phyloP scores from a whole-genome alignment of 2,888 invertebrate species.

The Papilio gigon region DNA sequence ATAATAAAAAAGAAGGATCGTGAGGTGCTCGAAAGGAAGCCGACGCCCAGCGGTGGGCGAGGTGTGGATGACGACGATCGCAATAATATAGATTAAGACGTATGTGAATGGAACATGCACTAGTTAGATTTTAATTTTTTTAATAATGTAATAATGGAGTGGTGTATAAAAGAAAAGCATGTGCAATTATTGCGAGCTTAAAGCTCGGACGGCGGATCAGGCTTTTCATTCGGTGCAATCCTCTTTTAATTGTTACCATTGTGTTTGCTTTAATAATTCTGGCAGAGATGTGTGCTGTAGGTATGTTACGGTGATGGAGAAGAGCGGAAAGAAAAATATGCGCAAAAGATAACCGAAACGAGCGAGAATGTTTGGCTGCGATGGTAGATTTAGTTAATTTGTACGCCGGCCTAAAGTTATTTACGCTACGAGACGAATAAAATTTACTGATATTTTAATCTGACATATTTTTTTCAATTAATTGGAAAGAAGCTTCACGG shows the following conservation, averaged over 20 bases:
- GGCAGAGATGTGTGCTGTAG: not conserved
- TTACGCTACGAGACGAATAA: too few relatives aligned
- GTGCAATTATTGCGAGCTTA: slow-evolving; percentile 25
- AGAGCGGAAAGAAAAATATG: not conserved
- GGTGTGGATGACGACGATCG: too few relatives aligned
- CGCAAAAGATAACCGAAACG: too few relatives aligned
- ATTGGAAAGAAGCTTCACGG: too few relatives aligned
- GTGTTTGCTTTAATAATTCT: slow-evolving; percentile 32
- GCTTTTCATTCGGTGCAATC: slow-evolving; percentile 31
- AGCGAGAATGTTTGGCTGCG: too few relatives aligned
- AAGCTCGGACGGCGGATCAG: slow-evolving; percentile 17
- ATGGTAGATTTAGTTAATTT: too few relatives aligned
- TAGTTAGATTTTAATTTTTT: not conserved
- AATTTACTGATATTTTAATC: too few relatives aligned
- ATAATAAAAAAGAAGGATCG: too few relatives aligned
- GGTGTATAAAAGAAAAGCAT: not conserved
- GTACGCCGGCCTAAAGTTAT: too few relatives aligned
- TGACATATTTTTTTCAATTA: too few relatives aligned
- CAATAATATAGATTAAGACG: not conserved
- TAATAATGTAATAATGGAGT: not conserved
- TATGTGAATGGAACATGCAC: not conserved
- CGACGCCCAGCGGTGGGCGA: too few relatives aligned
- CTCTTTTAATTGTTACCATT: slow-evolving; percentile 37
- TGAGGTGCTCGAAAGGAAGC: too few relatives aligned
- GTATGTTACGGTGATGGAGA: not conserved